Evolutionary conservation across 2,797 vertebrate species (phyloP), one percentile per base, ranked within the genome.

Genomic region (Rhynchotus rufescens): DNA sequence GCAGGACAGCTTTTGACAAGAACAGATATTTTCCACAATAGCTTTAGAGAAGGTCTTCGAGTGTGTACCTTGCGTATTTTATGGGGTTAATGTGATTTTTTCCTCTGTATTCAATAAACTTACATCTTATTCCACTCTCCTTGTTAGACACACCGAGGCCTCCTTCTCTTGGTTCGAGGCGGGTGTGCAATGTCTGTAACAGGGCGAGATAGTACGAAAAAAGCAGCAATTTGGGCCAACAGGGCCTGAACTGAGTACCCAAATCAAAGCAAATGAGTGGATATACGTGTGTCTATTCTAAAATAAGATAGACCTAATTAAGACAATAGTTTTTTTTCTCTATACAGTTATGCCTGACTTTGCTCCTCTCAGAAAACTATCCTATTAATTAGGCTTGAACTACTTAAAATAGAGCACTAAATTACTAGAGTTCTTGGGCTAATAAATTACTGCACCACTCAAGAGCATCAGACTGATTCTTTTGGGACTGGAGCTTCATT

Each of bases 1-100:
- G 88, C 80, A 94, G 96, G 94, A 92, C 91, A 86, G 94, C 95
- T 92, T 95, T 96, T 97, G 95, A 97, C 69, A 93, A 96, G 94
- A 95, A 86, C 25, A 93, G 96, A 84, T 88, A 93, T 88, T 92
- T 95, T 96, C 91, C 92, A 94, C 95, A 95, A 96, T 66, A 84
- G 91, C 92, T 91, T 89, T 94, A 57, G 71, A 90, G 76, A 86
- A 90, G 94, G 88, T 84, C 96, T 95, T 90, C 9, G 36, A 64
- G 45, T 60, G 84, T 59, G 80, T 66, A 91, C 73, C 77, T 45
- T 71, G 83, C 10, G 80, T 79, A 67, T 92, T 93, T 77, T 64
- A 25, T 21, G 86, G 90, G 91, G 94, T 90, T 95, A 89, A 84
- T 38, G 71, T 40, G 83, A 86, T 88, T 93, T 60, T 49, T 2